A percentile compares a stretch with the other conserved stretches of the same genome.
Conservation (phyloP, 2,888 invertebrate species). For the Glomeris marginata region DNA sequence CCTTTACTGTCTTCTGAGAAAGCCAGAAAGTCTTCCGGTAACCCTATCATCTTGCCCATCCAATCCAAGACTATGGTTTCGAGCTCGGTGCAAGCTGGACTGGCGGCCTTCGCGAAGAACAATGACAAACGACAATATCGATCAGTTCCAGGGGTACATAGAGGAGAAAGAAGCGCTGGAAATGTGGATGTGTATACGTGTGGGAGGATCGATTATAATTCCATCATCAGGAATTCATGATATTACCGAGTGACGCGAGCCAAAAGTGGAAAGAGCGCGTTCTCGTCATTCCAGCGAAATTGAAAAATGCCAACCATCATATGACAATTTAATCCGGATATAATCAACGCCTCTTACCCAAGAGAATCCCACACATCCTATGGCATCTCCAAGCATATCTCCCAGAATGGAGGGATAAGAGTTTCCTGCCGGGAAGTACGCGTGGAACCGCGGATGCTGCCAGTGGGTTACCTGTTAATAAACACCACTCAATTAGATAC, state of each 20-base stretch:
- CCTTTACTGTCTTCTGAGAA: constrained; percentile 71
- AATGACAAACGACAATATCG: constrained; percentile 17
- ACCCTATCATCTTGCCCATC: constrained; percentile 59
- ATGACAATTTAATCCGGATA: too few species aligned
- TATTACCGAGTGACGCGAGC: too few species aligned
- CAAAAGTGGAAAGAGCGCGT: too few species aligned
- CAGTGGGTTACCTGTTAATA: constrained; percentile 68
- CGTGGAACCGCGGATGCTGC: constrained; percentile 98
- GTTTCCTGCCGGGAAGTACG: constrained; percentile 97
- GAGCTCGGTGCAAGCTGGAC: constrained; percentile 89
- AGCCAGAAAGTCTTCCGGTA: constrained; percentile 76
- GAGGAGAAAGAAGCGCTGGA: too few species aligned
- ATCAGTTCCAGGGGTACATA: too few species aligned
- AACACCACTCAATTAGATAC: constrained; percentile 5
- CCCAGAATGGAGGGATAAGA: constrained; percentile 93
- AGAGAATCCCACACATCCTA: constrained; percentile 96
- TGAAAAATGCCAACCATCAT: too few species aligned
- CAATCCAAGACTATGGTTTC: constrained; percentile 92
- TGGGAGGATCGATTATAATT: too few species aligned
- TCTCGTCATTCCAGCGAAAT: too few species aligned
- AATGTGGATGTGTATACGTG: too few species aligned
- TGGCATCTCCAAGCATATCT: constrained; percentile 91
- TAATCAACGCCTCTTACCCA: constrained; percentile 49
- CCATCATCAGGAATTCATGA: too few species aligned
- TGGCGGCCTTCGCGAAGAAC: constrained; percentile 66